These are phyloP conservation scores for Sphaerodactylus townsendi DNA, from an alignment of 2,113 vertebrate species.

Conservation along the genomic window DNA sequence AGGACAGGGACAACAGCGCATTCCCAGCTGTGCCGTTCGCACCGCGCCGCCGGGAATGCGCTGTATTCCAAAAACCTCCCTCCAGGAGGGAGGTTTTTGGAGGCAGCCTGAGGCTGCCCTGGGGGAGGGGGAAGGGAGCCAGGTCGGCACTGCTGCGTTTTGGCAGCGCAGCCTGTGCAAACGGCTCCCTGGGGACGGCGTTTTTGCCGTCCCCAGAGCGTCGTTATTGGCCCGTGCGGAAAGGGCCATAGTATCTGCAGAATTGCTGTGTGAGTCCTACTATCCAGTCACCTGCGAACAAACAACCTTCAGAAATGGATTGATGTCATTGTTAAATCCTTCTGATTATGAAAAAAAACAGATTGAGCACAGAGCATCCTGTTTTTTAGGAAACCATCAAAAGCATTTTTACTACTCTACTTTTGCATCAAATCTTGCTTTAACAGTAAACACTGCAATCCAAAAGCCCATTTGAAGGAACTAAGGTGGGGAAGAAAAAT, in stretches of 20 bases:
- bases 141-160: no score
- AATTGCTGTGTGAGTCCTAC: slow-evolving; percentile 22
- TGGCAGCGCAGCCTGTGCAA: no score
- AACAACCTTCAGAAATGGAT: slow-evolving; percentile 33
- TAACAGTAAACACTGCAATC: slow-evolving; percentile 18
- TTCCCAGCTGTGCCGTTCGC: no score
- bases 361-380: background rate
- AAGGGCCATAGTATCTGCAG: background rate
- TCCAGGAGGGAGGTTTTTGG: no score
- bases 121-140: no score
- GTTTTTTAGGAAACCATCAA: slow-evolving; percentile 30
- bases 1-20: no score
- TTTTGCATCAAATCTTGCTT: slow-evolving; percentile 49
- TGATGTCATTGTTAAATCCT: slow-evolving; percentile 15
- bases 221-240: no score
- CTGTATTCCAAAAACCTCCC: no score
- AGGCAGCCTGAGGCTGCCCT: no score
- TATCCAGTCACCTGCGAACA: slow-evolving; percentile 48
- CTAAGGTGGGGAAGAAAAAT: slow-evolving; percentile 31
- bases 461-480: slow-evolving; percentile 41
- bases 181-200: no score
- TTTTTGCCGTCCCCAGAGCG: no score
- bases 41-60: no score
- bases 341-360: slow-evolving; percentile 15
- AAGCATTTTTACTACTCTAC: slow-evolving; percentile 25